Conservation (phyloP, 2,113 vertebrate genomes). For the Neolamprologus brichardi region DNA sequence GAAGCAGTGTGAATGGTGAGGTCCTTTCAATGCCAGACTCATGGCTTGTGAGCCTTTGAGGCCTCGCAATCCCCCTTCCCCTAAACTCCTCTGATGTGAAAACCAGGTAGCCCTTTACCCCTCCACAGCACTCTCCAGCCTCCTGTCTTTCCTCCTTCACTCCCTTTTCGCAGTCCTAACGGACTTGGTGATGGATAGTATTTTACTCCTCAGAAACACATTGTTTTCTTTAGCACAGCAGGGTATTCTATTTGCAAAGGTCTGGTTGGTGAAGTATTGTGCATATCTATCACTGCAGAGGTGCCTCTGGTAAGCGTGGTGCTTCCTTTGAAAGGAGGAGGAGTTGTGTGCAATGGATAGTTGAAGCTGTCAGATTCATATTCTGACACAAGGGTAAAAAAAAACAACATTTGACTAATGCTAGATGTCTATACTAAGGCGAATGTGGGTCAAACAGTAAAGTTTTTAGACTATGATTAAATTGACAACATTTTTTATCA, state of each 20-base stretch:
- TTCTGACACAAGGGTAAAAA: neutral
- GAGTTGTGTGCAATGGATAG: conserved; percentile 36
- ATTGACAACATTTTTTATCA: neutral
- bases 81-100: conserved; percentile 80
- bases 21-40: conserved; percentile 74
- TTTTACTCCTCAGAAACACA: conserved; percentile 96
- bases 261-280: conserved; percentile 89
- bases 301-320: conserved; percentile 75
- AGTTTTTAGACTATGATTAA: neutral
- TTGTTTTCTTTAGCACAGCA: conserved; percentile 99
- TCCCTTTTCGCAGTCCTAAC: conserved; percentile 68
- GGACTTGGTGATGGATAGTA: conserved; percentile 92
- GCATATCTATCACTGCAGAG: conserved; percentile 85
- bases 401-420: neutral
- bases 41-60: conserved; percentile 75
- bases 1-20: conserved; percentile 37
- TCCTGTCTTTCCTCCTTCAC: conserved; percentile 47
- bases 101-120: conserved; percentile 81
- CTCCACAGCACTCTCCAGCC: conserved; percentile 21
- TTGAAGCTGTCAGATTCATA: conserved; percentile 18
- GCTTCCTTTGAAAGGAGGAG: conserved; percentile 46
- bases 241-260: conserved; percentile 97
- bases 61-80: conserved; percentile 55
- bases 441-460: neutral
- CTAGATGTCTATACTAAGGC: neutral